Percentiles rank a stretch among this genome's conserved stretches.
phyloP scores from a whole-genome alignment of 23 tunicate genomes.

The Trididemnum nubilum region DNA sequence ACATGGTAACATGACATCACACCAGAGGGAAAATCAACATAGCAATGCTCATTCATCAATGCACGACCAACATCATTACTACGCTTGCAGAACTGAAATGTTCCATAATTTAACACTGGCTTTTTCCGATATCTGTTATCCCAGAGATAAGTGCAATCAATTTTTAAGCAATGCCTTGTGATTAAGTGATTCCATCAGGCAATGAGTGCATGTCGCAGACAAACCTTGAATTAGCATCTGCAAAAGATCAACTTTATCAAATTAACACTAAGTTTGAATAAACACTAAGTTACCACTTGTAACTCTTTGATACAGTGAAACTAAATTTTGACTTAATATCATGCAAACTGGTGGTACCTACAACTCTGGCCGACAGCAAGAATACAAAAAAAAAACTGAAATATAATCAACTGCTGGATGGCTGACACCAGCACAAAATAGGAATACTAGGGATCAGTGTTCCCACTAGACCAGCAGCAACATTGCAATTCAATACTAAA shows the following conservation, averaged over 20 bases:
- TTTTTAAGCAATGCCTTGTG: not conserved
- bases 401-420: too few species aligned
- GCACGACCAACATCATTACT: not conserved
- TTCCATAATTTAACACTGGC: slow-evolving; percentile 1
- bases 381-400: too few species aligned
- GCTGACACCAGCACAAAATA: too few species aligned
- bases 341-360: too few species aligned
- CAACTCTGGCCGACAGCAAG: too few species aligned
- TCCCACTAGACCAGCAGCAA: too few species aligned
- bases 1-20: slow-evolving; percentile 5
- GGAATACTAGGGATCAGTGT: too few species aligned
- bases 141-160: slow-evolving; percentile 5
- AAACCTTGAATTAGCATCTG: not conserved
- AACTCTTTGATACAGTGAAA: too few species aligned
- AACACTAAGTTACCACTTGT: too few species aligned
- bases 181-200: not conserved
- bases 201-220: not conserved
- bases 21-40: not conserved
- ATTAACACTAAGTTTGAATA: too few species aligned
- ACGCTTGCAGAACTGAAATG: not conserved
- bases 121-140: not conserved
- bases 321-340: too few species aligned
- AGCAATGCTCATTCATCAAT: not conserved
- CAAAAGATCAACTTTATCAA: not conserved
- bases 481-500: too few species aligned